Evolutionary conservation across 2,797 vertebrate species (phyloP), one percentile per base, ranked within the genome.

Genomic region (Oceanodroma leucorhoa): DNA sequence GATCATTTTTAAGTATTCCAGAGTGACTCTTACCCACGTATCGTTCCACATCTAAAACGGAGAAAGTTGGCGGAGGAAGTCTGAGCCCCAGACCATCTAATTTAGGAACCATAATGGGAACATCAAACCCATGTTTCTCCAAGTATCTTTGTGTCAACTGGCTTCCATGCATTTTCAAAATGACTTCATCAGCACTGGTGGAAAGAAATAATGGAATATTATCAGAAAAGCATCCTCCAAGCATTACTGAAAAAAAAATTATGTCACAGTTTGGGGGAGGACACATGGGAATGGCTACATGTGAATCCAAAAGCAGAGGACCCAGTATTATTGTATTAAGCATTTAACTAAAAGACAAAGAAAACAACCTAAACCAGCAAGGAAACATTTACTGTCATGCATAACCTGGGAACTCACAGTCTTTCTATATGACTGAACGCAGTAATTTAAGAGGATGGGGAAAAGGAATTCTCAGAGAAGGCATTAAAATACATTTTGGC

Each of bases 91-190:
- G 98, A 41, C 98, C 99, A 81, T 99, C 99, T 98, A 99, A 98
- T 94, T 99, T 99, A 10, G 99, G 97, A 95, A 99, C 98, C 90
- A 96, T 97, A 64, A 99, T 99, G 80, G 99, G 99, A 95, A 99
- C 98, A 91, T 98, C 98, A 97, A 99, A 99, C 87, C 99, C 98
- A 55, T 99, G 99, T 83, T 99, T 98, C 98, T 99, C 99, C 98
- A 99, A 97, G 93, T 99, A 99, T 96, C 98, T 98, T 83, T 98
- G 98, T 21, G 99, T 99, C 98, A 99, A 95, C 78, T 98, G 99
- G 97, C 98, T 98, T 18, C 99, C 99, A 60, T 98, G 98, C 99
- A 99, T 99, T 97, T 98, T 98, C 92, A 99, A 96, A 96, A 99
- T 93, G 10, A 99, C 97, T 95, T 99, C 99, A 90, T 99, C 99